Percentiles rank a stretch among this genome's conserved stretches.
These are phyloP conservation scores for Limnephilus auricula DNA, from an alignment of 2,888 invertebrate genomes.

Conservation along the genomic window DNA sequence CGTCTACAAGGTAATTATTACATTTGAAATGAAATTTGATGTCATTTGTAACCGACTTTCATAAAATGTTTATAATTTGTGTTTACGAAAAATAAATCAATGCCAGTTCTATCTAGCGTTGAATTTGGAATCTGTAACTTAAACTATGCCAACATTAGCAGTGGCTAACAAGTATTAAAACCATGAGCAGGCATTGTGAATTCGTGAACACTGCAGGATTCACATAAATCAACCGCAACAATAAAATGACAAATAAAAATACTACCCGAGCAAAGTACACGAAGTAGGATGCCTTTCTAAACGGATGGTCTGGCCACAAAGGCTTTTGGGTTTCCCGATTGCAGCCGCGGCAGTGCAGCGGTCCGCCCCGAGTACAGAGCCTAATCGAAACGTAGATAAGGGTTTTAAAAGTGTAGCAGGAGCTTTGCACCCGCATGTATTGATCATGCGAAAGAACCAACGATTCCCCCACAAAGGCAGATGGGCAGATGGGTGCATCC, in stretches of 20 bases:
- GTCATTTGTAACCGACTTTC: too few species aligned
- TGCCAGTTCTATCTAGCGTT: too few species aligned
- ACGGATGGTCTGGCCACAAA: neutral
- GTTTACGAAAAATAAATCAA: too few species aligned
- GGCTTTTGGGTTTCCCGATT: conserved; percentile 19
- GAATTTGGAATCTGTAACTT: neutral
- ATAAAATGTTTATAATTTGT: too few species aligned
- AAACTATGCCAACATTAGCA: neutral
- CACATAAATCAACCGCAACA: neutral
- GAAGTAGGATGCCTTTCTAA: neutral
- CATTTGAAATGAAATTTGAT: too few species aligned
- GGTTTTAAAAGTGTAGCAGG: conserved; percentile 53
- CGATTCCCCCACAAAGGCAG: conserved; percentile 26
- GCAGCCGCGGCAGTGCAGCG: neutral
- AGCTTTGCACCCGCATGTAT: conserved; percentile 46
- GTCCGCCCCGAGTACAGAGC: neutral
- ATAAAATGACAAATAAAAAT: neutral
- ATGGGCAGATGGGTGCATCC: neutral
- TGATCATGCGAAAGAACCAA: conserved; percentile 43
- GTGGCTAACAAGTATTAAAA: neutral
- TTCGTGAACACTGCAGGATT: neutral
- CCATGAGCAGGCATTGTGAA: neutral
- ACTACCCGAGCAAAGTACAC: neutral
- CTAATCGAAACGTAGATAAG: conserved; percentile 62
- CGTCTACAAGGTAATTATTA: too few species aligned